Evolutionary conservation across 2,888 invertebrate genomes (phyloP).

Genomic region (Erebia ligea): DNA sequence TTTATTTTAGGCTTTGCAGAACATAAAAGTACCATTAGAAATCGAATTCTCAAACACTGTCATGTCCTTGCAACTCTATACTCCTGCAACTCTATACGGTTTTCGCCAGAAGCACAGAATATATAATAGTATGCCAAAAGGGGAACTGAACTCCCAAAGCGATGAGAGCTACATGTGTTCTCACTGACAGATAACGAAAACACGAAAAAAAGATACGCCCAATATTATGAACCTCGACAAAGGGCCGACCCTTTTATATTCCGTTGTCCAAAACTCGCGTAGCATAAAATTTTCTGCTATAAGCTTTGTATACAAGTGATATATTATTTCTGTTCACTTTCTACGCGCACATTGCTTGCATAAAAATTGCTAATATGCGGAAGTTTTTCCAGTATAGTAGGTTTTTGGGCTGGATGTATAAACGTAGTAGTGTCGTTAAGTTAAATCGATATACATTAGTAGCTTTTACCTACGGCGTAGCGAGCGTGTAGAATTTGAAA

Average conservation of each 20-base stretch:
- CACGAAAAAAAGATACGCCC: conserved; percentile 47
- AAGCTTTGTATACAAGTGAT: conserved; percentile 41
- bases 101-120: no score
- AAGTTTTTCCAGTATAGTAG: conserved; percentile 2
- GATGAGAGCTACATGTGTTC: conserved; percentile 41
- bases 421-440: no score
- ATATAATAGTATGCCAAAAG: conserved; percentile 4
- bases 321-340: conserved; percentile 35
- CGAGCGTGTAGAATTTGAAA: no score
- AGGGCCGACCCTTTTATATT: conserved; percentile 49
- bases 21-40: not conserved
- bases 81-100: not conserved
- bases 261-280: conserved; percentile 42
- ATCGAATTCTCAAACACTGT: not conserved
- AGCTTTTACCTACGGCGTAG: no score
- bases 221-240: conserved; percentile 53
- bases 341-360: conserved; percentile 22
- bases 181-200: conserved; percentile 46
- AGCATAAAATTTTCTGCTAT: conserved; percentile 44
- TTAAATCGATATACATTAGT: no score
- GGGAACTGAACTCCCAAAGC: conserved; percentile 28
- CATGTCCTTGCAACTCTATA: conserved; percentile 21
- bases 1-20: no score
- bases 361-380: conserved; percentile 23
- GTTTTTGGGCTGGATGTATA: no score